phyloP scores from a whole-genome alignment of 2,888 invertebrate genomes.

The Chymomyza caudatula region DNA sequence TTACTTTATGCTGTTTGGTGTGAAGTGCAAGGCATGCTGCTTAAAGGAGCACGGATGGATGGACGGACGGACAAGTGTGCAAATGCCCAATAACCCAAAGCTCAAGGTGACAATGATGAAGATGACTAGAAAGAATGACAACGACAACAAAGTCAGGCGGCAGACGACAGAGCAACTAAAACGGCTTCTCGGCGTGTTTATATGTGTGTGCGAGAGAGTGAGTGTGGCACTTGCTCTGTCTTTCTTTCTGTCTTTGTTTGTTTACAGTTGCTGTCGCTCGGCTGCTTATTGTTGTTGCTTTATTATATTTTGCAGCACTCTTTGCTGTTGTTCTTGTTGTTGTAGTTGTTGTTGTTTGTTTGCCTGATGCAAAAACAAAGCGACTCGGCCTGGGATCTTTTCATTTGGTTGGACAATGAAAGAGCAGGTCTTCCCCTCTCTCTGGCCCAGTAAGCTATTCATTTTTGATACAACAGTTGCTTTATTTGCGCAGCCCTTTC shows the following conservation, averaged over 20 bases:
- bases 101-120: conserved; percentile 69
- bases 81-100: conserved; percentile 69
- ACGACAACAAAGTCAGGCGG: conserved; percentile 1
- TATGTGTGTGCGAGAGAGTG: conserved; percentile 9
- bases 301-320: conserved; percentile 54
- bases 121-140: conserved; percentile 25
- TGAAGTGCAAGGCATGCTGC: conserved; percentile 42
- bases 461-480: conserved; percentile 53
- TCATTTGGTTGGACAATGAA: not conserved
- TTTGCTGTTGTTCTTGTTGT: not conserved
- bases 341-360: not conserved
- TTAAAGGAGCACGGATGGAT: not conserved
- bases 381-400: not conserved
- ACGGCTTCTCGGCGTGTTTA: too few relatives aligned
- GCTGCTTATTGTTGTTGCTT: conserved; percentile 46
- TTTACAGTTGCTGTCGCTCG: not conserved
- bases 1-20: conserved; percentile 31
- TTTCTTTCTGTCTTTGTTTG: conserved; percentile 46
- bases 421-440: not conserved
- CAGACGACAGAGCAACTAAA: not conserved
- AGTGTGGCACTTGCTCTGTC: conserved; percentile 23
- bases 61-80: conserved; percentile 53
- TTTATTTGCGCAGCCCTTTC: conserved; percentile 44
- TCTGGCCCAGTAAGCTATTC: conserved; percentile 45
- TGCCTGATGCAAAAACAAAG: not conserved